Percentiles rank a stretch among this genome's conserved stretches.
Conservation (phyloP, 2,113 vertebrate genomes). For the Stegostoma tigrinum region DNA sequence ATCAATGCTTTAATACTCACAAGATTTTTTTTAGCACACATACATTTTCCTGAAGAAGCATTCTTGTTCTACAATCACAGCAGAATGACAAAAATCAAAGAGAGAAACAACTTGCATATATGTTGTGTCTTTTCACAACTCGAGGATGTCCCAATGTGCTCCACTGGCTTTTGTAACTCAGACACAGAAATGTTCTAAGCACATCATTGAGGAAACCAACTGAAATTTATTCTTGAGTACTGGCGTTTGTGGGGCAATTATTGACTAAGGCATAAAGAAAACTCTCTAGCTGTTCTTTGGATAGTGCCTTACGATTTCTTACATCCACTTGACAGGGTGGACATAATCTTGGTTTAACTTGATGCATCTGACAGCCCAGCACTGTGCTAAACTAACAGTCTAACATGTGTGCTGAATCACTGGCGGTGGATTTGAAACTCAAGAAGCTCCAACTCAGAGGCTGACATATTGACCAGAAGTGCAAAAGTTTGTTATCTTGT, state of each 20-base stretch:
- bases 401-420: not conserved
- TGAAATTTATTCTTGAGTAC: not conserved
- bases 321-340: not conserved
- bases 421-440: not conserved
- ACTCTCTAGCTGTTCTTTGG: not conserved
- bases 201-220: not conserved
- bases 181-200: not conserved
- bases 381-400: not conserved
- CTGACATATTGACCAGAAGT: not conserved
- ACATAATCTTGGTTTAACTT: not conserved
- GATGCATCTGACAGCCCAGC: not conserved
- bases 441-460: not conserved
- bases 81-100: not conserved
- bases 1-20: not conserved
- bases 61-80: not conserved
- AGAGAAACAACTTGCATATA: not conserved
- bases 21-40: not conserved
- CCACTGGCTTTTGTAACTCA: not conserved
- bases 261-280: not conserved
- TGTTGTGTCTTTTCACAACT: not conserved
- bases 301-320: not conserved
- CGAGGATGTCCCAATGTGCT: not conserved
- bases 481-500: not conserved
- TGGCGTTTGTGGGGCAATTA: not conserved
- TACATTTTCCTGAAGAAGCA: not conserved